These are phyloP conservation scores for Eilema caniola DNA, from an alignment of 2,888 invertebrate species.

Conservation along the genomic window DNA sequence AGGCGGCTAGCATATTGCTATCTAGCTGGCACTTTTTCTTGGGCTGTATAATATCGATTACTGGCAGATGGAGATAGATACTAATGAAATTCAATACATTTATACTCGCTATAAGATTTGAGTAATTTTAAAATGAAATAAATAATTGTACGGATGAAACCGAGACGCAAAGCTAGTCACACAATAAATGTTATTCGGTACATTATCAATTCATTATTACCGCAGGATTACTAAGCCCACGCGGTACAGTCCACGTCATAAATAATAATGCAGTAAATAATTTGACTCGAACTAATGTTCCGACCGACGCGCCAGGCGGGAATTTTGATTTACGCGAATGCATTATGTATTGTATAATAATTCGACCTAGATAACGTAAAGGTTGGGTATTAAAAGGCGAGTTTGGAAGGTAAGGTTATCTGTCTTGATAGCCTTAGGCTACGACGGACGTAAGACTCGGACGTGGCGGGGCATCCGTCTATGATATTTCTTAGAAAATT, in stretches of 20 bases:
- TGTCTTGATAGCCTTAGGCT: background rate
- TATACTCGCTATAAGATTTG: no score
- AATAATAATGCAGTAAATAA: constrained; percentile 43
- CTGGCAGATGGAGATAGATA: no score
- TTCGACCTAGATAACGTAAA: constrained; percentile 9
- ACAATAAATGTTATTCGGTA: background rate
- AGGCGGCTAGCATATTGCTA: no score
- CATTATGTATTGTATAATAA: constrained; percentile 15
- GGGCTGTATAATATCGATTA: no score
- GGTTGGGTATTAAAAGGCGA: background rate
- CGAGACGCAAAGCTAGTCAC: background rate
- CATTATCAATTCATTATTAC: constrained; percentile 1
- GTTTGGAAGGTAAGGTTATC: background rate
- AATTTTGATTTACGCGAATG: constrained; percentile 34
- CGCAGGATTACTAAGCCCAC: constrained; percentile 11
- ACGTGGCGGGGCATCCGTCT: background rate
- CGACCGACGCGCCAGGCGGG: constrained; percentile 14
- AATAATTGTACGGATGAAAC: no score
- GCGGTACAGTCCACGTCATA: constrained; percentile 25
- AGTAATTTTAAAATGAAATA: background rate
- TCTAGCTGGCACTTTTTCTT: no score
- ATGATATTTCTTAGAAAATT: background rate
- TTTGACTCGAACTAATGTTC: constrained; percentile 43
- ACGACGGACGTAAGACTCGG: background rate
- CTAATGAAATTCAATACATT: no score